Evolutionary conservation across 2,113 vertebrate genomes (phyloP).

Genomic region (Engystomops pustulosus): DNA sequence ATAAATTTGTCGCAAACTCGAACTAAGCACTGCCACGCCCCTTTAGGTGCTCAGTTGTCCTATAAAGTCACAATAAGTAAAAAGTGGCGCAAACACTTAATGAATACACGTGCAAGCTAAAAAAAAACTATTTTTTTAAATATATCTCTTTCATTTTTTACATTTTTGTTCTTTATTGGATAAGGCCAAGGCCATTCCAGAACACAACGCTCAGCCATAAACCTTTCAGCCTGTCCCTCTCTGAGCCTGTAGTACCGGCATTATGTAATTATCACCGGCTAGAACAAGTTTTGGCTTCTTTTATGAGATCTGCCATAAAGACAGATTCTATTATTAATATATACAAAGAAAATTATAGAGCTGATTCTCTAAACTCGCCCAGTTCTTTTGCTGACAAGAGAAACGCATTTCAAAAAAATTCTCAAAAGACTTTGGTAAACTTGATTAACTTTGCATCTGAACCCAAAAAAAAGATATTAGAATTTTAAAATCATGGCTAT

Average conservation of each 20-base stretch:
- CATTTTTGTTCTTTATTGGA: not conserved
- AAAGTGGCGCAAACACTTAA: too few relatives aligned
- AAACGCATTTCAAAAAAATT: not conserved
- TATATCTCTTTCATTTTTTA: not conserved
- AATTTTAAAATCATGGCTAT: too few relatives aligned
- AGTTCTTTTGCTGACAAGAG: not conserved
- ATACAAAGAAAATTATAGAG: constrained; percentile 8
- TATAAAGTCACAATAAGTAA: too few relatives aligned
- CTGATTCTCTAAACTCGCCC: not conserved
- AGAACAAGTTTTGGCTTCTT: constrained; percentile 22
- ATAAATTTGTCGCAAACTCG: too few relatives aligned
- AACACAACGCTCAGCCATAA: not conserved
- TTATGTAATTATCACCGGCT: not conserved
- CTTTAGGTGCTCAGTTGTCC: too few relatives aligned
- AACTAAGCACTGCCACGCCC: too few relatives aligned
- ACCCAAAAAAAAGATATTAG: too few relatives aligned
- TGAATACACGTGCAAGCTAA: too few relatives aligned
- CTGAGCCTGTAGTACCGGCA: not conserved
- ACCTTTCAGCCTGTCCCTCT: not conserved
- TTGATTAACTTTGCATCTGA: too few relatives aligned
- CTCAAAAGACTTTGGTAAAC: too few relatives aligned
- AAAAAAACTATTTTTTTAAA: too few relatives aligned
- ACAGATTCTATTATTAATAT: not conserved
- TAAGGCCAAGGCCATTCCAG: not conserved
- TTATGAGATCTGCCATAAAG: constrained; percentile 15